Evolutionary conservation across 2,888 invertebrate genomes (phyloP).

Genomic region (Elysia crispata): DNA sequence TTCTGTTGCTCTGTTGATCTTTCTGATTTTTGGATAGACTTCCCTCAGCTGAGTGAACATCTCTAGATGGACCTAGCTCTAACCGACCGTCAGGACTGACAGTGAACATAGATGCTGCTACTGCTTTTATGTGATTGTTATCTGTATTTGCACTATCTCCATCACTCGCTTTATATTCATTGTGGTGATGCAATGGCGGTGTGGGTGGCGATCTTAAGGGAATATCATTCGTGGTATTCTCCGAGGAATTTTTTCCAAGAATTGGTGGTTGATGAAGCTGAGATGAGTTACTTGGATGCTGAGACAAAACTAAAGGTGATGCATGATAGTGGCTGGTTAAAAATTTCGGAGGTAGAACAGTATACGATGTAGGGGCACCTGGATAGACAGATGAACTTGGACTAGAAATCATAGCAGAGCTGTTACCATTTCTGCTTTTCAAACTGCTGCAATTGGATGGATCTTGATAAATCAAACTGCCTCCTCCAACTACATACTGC

Average conservation of each 20-base stretch:
- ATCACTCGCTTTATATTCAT: no score
- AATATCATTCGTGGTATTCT: no score
- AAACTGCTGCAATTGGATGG: not conserved
- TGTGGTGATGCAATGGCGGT: no score
- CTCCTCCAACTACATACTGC: constrained; percentile 48
- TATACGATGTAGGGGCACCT: constrained; percentile 33
- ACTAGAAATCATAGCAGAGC: not conserved
- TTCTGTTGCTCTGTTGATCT: not conserved
- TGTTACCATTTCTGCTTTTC: not conserved
- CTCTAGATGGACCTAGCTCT: not conserved
- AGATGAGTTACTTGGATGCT: not conserved
- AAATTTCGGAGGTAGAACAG: constrained; percentile 29
- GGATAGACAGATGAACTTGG: constrained; percentile 2
- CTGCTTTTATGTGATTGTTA: not conserved
- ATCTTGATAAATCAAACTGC: constrained; percentile 15
- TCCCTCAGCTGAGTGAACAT: not conserved
- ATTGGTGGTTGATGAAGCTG: no score
- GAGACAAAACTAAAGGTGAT: constrained; percentile 26
- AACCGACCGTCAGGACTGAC: constrained; percentile 17
- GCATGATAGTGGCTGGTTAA: constrained; percentile 37
- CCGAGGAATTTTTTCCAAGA: no score
- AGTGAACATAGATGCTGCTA: not conserved
- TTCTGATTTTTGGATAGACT: no score
- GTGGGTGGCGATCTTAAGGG: no score
- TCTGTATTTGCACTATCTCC: not conserved